These are phyloP conservation scores for Colius striatus DNA, from an alignment of 2,113 vertebrate species.

Conservation along the genomic window DNA sequence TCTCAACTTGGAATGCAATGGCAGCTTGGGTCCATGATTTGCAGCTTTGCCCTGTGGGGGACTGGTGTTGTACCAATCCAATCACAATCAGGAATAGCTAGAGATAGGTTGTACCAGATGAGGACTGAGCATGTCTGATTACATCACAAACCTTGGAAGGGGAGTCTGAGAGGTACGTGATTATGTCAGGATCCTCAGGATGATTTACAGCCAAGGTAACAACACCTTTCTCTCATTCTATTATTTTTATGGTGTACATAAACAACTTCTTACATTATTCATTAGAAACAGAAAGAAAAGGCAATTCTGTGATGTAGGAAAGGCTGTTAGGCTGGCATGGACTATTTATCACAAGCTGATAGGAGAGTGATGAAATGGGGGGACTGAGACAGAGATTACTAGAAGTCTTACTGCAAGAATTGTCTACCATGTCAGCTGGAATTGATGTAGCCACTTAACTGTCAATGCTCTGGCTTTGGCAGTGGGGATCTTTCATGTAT, in stretches of 20 bases:
- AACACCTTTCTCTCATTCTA: background rate
- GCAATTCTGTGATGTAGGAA: background rate
- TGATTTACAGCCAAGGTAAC: background rate
- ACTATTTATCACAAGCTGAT: background rate
- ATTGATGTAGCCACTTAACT: background rate
- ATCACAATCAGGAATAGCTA: background rate
- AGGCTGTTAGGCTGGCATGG: background rate
- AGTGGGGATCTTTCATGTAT: background rate
- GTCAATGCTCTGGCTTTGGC: background rate
- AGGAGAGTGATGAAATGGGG: background rate
- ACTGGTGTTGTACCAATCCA: background rate
- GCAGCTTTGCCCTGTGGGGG: background rate
- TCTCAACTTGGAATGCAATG: background rate
- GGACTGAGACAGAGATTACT: background rate
- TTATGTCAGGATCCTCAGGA: background rate
- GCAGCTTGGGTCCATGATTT: background rate
- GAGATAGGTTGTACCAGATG: background rate
- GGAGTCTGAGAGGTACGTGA: background rate
- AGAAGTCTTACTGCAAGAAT: background rate
- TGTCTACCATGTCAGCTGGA: background rate
- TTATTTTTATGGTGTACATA: conserved; percentile 4
- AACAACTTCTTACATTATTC: background rate
- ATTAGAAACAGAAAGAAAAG: background rate
- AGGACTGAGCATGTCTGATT: background rate
- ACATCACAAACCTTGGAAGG: background rate